A percentile compares a stretch with the other conserved stretches of the same genome.
Conservation (phyloP, 2,888 invertebrate genomes). For the Erebia ligea region DNA sequence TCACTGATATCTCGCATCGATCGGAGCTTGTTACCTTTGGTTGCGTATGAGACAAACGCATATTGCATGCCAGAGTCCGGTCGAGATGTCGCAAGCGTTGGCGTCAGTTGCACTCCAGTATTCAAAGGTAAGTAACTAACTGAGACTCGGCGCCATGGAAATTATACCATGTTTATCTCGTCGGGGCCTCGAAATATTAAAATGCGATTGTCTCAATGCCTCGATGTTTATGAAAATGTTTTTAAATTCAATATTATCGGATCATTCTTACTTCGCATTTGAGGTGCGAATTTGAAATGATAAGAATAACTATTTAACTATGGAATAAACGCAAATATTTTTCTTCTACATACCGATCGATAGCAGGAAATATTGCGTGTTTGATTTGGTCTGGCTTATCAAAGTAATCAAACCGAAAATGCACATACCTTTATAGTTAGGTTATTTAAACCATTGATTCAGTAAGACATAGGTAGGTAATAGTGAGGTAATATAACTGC, state of each 20-base stretch:
- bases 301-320: not conserved
- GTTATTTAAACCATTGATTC: too few species aligned
- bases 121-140: slow-evolving; percentile 57
- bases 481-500: too few species aligned
- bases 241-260: not conserved
- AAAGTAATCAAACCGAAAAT: not conserved
- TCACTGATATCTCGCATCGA: slow-evolving; percentile 44
- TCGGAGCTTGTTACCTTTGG: slow-evolving; percentile 37
- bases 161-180: slow-evolving; percentile 38
- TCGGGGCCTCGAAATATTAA: slow-evolving; percentile 20
- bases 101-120: slow-evolving; percentile 65
- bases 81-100: slow-evolving; percentile 68
- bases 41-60: slow-evolving; percentile 51
- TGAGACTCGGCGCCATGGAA: slow-evolving; percentile 59
- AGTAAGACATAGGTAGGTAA: too few species aligned
- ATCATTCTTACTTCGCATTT: not conserved
- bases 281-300: slow-evolving; percentile 4
- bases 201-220: slow-evolving; percentile 7
- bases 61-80: slow-evolving; percentile 65
- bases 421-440: not conserved
- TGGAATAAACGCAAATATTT: slow-evolving; percentile 9
- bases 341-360: slow-evolving; percentile 8
- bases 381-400: slow-evolving; percentile 8
- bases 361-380: slow-evolving; percentile 1
- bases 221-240: slow-evolving; percentile 2